phyloP scores from a whole-genome alignment of 2,797 vertebrate genomes.

The Potorous gilbertii region DNA sequence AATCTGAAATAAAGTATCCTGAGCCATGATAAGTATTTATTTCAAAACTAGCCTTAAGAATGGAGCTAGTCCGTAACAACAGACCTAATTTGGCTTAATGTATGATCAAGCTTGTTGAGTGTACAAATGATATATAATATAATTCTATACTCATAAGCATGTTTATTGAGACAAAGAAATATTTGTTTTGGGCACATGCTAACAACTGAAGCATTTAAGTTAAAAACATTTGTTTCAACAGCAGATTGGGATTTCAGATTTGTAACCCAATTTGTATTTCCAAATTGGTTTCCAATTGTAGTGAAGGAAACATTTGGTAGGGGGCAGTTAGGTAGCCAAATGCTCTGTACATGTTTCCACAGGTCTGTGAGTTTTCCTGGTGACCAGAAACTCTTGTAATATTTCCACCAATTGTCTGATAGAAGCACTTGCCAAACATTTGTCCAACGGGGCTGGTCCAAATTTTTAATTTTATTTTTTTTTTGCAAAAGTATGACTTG shows the following conservation, averaged over 20 bases:
- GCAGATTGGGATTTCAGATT: constrained; percentile 69
- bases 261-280: constrained; percentile 41
- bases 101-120: constrained; percentile 17
- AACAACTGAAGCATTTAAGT: constrained; percentile 62
- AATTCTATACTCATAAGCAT: constrained; percentile 34
- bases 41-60: constrained; percentile 11
- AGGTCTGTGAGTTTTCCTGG: constrained; percentile 8
- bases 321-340: constrained; percentile 65
- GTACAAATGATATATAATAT: constrained; percentile 53
- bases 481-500: constrained; percentile 38
- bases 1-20: neutral
- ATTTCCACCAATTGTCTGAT: constrained; percentile 33
- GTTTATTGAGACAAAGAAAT: constrained; percentile 65
- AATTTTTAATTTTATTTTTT: constrained; percentile 27
- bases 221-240: constrained; percentile 69
- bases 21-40: neutral
- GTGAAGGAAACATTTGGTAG: constrained; percentile 67
- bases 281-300: constrained; percentile 65
- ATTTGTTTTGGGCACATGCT: constrained; percentile 62
- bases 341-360: constrained; percentile 59
- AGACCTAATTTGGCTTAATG: neutral
- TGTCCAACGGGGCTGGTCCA: constrained; percentile 30
- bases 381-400: neutral
- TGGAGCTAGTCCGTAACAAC: neutral
- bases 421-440: neutral